Evolutionary conservation across 2,797 vertebrate genomes (phyloP), one percentile per base, ranked within the genome.

Genomic region (Anguilla anguilla): DNA sequence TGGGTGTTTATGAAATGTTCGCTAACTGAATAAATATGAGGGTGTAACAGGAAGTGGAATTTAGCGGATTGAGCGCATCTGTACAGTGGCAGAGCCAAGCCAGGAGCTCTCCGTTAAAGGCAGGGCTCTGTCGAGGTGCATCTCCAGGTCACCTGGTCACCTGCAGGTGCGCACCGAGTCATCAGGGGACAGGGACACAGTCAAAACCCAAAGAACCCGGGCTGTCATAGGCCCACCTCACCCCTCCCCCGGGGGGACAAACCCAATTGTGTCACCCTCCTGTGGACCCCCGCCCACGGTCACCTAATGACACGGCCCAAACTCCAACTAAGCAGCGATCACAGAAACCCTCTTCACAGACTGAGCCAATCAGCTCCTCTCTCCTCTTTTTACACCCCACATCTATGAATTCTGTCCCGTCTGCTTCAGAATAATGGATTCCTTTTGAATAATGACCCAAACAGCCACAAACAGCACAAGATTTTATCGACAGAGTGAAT

Each of bases 401-500:
- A 25, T 49, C 11, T 13, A 3, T 51, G 22, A 69, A 85, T 49
- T 51, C 35, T 85, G 17, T 85, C 55, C 19, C 59, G n/a, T 85
- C 59, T 64, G 35, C 84, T 43, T 64, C n/a, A 64, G 22, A 67
- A 72, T 17, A 46, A 64, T 22, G 46, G 13, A 43, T 85, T 85
- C 31, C 59, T 43, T 67, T 46, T 22, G 84, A 55, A 67, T 74
- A 55, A 15, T 13, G 13, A 39, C 31, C 25, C 10, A 35, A 35
- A 17, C 90, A 85, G 72, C 72, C 77, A 85, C 83, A 0, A 85
- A 28, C 64, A 5, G 39, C 11, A 72, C 7, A 1, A 28, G 11
- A 49, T 86, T 59, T 74, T 31, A 43, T 31, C 39, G 43, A 86
- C 90, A 90, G 85, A 86, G 82, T 55, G 35, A 83, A 25, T 6